Conservation (phyloP, 2,797 vertebrate species). For the Botia almorhae region DNA sequence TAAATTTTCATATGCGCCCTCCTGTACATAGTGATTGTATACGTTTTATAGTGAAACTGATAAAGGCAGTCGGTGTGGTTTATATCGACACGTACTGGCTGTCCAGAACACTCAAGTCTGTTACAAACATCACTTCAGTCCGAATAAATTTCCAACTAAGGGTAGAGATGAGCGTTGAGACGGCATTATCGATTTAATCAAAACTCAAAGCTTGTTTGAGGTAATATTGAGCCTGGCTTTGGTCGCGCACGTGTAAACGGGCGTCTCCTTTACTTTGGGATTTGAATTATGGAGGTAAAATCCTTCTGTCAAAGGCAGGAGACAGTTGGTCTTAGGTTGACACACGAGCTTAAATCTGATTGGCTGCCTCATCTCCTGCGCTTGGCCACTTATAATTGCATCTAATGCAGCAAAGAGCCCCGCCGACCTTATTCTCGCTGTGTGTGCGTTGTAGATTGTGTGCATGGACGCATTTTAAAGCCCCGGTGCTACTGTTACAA, state of each 20-base stretch:
- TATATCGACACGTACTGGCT: neutral
- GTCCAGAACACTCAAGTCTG: neutral
- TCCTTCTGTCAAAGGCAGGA: conserved; percentile 99
- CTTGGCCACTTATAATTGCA: conserved; percentile 99
- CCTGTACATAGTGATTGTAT: neutral
- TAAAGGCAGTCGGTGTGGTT: neutral
- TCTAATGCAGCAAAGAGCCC: conserved; percentile 92
- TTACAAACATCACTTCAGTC: neutral
- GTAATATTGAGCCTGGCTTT: conserved; percentile 11
- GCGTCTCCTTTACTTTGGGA: conserved; percentile 93
- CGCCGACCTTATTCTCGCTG: conserved; percentile 80
- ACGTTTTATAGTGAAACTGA: neutral
- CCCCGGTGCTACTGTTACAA: neutral
- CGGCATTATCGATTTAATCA: neutral
- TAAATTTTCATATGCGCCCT: too few relatives aligned
- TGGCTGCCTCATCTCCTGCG: conserved; percentile 88
- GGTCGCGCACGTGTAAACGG: conserved; percentile 71
- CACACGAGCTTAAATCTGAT: conserved; percentile 98
- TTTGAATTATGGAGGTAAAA: conserved; percentile 99
- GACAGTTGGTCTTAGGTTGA: conserved; percentile 99
- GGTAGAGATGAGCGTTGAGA: neutral
- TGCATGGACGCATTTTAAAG: neutral
- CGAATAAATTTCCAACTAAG: neutral
- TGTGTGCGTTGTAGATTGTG: neutral
- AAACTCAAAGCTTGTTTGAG: neutral